Conservation (phyloP, 2,797 vertebrate species). For the Bufotes viridis region DNA sequence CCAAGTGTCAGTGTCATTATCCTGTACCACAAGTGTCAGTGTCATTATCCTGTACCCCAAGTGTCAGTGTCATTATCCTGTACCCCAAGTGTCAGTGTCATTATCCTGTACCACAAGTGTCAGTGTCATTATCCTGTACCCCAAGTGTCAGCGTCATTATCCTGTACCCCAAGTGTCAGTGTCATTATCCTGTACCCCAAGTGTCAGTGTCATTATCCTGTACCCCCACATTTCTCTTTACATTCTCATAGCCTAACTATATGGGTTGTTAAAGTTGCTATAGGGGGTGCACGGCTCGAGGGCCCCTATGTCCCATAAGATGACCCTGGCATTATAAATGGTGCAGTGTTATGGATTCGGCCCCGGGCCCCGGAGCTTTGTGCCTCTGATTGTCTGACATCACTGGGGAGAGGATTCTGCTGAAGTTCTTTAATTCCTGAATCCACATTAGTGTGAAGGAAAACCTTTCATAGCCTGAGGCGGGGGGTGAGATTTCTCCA, state of each 20-base stretch:
- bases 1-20: neutral
- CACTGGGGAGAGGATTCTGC: neutral
- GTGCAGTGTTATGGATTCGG: neutral
- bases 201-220: slow-evolving; percentile 1
- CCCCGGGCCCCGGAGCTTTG: neutral
- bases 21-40: neutral
- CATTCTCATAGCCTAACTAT: neutral
- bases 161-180: neutral
- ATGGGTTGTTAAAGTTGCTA: neutral
- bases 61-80: neutral
- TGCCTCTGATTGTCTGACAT: neutral
- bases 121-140: neutral
- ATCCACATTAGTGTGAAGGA: neutral
- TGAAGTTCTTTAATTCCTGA: neutral
- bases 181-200: neutral
- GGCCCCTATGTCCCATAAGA: too few species aligned
- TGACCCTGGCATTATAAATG: neutral
- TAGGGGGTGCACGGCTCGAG: too few species aligned
- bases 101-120: neutral
- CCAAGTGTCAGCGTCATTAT: neutral
- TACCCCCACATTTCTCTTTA: neutral
- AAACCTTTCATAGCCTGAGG: neutral
- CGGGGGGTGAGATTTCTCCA: neutral
- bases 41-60: neutral
- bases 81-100: neutral